Evolutionary conservation across 2,888 invertebrate species (phyloP).

Genomic region (Eumacrocentrus americanus): DNA sequence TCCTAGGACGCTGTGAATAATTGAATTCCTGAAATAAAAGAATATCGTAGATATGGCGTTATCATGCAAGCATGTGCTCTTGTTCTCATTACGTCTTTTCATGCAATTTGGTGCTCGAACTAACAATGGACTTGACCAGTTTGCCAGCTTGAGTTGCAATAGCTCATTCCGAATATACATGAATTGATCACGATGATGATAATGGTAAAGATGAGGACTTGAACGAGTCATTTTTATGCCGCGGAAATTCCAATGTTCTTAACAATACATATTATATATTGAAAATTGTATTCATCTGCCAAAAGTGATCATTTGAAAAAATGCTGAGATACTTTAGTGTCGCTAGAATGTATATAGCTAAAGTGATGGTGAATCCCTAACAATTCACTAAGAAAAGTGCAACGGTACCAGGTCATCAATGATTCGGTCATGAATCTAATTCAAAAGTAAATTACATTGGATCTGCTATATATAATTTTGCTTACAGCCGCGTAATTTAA

Average conservation of each 20-base stretch:
- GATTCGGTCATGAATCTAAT: constrained; percentile 31
- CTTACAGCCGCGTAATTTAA: not conserved
- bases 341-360: too few species aligned
- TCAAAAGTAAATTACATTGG: constrained; percentile 7
- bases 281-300: too few species aligned
- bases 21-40: constrained; percentile 13
- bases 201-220: not conserved
- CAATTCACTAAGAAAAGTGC: constrained; percentile 35
- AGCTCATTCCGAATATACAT: constrained; percentile 36
- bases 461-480: not conserved
- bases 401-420: constrained; percentile 23
- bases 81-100: constrained; percentile 29
- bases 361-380: constrained; percentile 23
- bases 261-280: not conserved
- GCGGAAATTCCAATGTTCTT: not conserved
- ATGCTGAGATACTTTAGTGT: too few species aligned
- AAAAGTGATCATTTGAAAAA: too few species aligned
- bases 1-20: too few species aligned
- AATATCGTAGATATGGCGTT: constrained; percentile 33
- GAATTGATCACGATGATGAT: not conserved
- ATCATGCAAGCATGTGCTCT: constrained; percentile 49
- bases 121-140: constrained; percentile 38
- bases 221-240: too few species aligned
- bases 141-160: constrained; percentile 15
- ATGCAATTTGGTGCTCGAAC: constrained; percentile 54